Evolutionary conservation across 2,888 invertebrate genomes (phyloP), one percentile per base, ranked within the genome.

Genomic region (Himalopsyche kuldschensis): DNA sequence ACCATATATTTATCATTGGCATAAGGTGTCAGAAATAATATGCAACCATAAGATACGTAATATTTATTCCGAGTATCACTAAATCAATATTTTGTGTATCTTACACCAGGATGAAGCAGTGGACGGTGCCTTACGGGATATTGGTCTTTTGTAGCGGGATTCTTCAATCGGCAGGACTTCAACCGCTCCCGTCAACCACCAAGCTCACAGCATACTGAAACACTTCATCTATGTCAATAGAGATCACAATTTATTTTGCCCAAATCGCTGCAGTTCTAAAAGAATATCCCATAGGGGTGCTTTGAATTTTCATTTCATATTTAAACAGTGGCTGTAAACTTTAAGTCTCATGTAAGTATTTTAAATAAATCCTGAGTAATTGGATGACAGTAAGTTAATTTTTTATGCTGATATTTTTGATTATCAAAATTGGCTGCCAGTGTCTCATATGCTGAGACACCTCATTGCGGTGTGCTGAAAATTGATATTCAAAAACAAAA

Each of bases 101-200:
- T 84, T 82, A 47, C 75, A 80, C 75, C 63, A 86, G 86, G 86
- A 86, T 35, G 86, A 86, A 82, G 86, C 86, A 15, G 86, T 86
- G 78, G 86, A 86, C 31, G 85, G 85, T 15, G 85, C 86, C 31
- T 63, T 86, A 80, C 81, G 86, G 76, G 86, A 86, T 47, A 86
- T 86, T 20, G 86, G 86, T 27, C 84, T 86, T 15, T 85, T 86
- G 32, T 86, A 84, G 41, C 24, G 30, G 69, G 30, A 69, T 27
- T 69, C 79, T 31, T 48, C 46, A 30, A 46, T 35, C 78, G 47
- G 27, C 78, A 30, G 30, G 78, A 35, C 46, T 46, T 27, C 30
- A 24, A 10, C 4, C 48, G 10, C 30, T n/a, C 41, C 27, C 27
- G 31, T 27, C 48, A n/a, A 35, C 41, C 6, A n/a, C 76, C 11